Evolutionary conservation across 2,888 invertebrate species (phyloP).

Genomic region (Myopa tessellatipennis): DNA sequence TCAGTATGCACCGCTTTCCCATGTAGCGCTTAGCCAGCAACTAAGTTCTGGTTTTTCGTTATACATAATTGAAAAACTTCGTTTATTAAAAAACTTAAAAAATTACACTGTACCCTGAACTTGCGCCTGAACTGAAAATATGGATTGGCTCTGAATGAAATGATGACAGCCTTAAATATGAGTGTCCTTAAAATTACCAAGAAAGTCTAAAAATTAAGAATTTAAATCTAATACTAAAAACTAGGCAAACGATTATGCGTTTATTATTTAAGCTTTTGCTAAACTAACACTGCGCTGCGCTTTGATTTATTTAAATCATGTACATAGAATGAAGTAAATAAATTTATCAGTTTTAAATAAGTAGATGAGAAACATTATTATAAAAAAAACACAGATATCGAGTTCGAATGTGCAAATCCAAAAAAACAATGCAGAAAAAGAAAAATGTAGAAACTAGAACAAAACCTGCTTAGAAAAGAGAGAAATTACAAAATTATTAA

Average conservation of each 20-base stretch:
- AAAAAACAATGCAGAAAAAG: too few species aligned
- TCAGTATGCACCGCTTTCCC: background rate
- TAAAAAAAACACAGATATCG: background rate
- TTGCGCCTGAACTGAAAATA: background rate
- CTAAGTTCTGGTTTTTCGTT: too few species aligned
- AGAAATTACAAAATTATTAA: too few species aligned
- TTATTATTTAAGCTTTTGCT: slow-evolving; percentile 15
- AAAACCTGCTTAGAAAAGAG: too few species aligned
- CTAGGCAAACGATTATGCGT: background rate
- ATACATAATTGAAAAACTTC: too few species aligned
- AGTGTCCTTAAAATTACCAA: slow-evolving; percentile 39
- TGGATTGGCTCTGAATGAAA: slow-evolving; percentile 28
- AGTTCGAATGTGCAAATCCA: too few species aligned
- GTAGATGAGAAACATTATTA: background rate
- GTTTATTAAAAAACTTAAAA: background rate
- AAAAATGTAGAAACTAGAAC: too few species aligned
- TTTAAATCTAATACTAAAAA: slow-evolving; percentile 9
- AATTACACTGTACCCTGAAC: background rate
- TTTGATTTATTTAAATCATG: background rate
- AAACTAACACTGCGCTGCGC: background rate
- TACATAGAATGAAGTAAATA: background rate
- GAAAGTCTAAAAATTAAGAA: slow-evolving; percentile 33
- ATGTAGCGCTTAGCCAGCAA: background rate
- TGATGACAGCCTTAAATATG: slow-evolving; percentile 36
- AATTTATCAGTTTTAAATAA: background rate